A percentile compares a stretch with the other conserved stretches of the same genome.
phyloP scores from a whole-genome alignment of 2,113 vertebrate genomes.

The Mohoua ochrocephala region DNA sequence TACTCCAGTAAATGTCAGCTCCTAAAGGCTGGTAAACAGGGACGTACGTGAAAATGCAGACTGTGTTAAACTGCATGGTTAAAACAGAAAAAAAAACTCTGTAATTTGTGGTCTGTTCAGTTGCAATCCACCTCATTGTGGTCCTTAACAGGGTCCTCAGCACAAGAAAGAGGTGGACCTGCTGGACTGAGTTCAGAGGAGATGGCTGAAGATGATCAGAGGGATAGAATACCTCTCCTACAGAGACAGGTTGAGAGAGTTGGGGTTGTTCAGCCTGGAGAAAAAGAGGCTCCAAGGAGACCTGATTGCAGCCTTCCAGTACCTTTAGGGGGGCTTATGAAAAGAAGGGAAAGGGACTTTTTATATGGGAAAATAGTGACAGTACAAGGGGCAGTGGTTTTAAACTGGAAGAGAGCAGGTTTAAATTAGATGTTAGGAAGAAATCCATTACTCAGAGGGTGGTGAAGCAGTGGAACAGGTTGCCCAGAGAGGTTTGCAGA shows the following conservation, averaged over 20 bases:
- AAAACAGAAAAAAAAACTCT: neutral
- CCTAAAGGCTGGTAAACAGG: neutral
- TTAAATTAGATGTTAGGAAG: neutral
- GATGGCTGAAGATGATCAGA: neutral
- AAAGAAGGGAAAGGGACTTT: neutral
- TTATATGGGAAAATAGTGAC: neutral
- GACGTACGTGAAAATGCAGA: neutral
- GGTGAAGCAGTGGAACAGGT: neutral
- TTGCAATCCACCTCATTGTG: neutral
- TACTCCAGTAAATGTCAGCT: neutral
- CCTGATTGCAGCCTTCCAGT: neutral
- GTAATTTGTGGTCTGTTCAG: neutral
- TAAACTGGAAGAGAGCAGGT: neutral
- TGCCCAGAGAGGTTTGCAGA: neutral
- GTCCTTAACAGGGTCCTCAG: neutral
- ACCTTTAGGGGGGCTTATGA: neutral
- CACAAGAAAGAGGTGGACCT: neutral
- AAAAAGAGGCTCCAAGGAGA: neutral
- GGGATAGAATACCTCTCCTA: neutral
- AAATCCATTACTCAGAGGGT: neutral
- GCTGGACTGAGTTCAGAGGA: neutral
- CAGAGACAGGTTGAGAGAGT: neutral
- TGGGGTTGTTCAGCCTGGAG: neutral
- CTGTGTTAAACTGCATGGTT: rapidly evolving
- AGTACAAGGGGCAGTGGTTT: neutral